A percentile compares a stretch with the other conserved stretches of the same genome.
These are phyloP conservation scores for Molossus molossus DNA, from an alignment of 2,797 vertebrate species.

Conservation along the genomic window DNA sequence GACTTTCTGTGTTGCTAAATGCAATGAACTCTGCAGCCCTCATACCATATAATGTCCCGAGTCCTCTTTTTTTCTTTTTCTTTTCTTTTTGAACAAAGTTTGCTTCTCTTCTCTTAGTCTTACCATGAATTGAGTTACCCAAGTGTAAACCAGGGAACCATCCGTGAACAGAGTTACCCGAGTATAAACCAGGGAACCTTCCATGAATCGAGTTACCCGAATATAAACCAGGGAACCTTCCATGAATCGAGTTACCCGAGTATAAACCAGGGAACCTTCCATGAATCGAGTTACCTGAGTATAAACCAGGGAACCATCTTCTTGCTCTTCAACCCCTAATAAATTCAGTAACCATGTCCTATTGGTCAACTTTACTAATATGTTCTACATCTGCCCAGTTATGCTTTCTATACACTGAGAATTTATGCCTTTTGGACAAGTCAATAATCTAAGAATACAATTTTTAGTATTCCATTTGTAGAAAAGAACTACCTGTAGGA, in stretches of 20 bases:
- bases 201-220: background rate
- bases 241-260: too few species aligned
- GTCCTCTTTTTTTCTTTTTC: background rate
- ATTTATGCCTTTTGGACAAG: background rate
- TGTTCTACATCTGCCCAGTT: background rate
- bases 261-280: background rate
- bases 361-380: background rate
- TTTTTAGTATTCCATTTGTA: background rate
- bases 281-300: background rate
- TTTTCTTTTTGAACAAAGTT: background rate
- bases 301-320: background rate
- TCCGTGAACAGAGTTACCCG: too few species aligned
- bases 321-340: background rate
- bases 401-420: background rate
- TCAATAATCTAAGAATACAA: constrained; percentile 34
- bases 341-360: background rate
- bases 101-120: background rate
- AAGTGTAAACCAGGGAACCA: background rate
- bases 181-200: too few species aligned
- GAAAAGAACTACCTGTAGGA: background rate
- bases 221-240: background rate
- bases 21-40: background rate
- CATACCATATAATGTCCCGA: background rate
- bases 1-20: background rate
- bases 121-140: background rate